These are phyloP conservation scores for Phenganax stokvisi DNA, from an alignment of 92 coral and sea anemone genomes.

Conservation along the genomic window DNA sequence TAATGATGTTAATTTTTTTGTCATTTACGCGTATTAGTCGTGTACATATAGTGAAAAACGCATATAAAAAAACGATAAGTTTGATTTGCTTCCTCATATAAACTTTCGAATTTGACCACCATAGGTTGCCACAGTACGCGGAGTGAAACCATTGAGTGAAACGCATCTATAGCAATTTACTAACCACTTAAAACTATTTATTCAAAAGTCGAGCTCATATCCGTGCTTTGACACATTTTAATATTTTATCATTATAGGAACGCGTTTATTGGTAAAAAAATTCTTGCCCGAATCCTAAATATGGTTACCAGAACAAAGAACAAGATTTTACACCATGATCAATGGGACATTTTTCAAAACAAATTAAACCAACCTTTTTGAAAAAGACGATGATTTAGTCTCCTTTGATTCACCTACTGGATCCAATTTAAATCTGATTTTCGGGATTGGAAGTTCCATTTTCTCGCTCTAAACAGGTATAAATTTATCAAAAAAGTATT, in stretches of 20 bases:
- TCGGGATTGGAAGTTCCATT: slow-evolving; percentile 67
- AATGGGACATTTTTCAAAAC: not conserved
- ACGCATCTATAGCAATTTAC: too few species aligned
- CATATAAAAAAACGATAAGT: too few species aligned
- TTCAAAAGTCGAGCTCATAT: too few species aligned
- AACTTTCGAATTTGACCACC: not conserved
- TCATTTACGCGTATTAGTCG: too few species aligned
- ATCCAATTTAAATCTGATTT: slow-evolving; percentile 80
- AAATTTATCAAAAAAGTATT: too few species aligned
- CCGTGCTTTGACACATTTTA: too few species aligned
- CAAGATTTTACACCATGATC: not conserved
- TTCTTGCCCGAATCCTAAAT: not conserved
- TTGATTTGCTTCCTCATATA: not conserved
- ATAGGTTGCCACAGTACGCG: not conserved
- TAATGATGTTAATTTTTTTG: not conserved
- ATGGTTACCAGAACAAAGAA: slow-evolving; percentile 49
- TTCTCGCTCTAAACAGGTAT: slow-evolving; percentile 17
- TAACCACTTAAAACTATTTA: too few species aligned
- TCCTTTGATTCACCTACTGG: slow-evolving; percentile 42
- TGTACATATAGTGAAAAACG: too few species aligned
- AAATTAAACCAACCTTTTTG: slow-evolving; percentile 40
- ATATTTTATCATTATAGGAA: too few species aligned
- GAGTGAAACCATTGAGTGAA: too few species aligned
- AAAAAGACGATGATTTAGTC: slow-evolving; percentile 18
- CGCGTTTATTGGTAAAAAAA: too few species aligned